Evolutionary conservation across 2,797 vertebrate species (phyloP).

Genomic region (Chelon labrosus): DNA sequence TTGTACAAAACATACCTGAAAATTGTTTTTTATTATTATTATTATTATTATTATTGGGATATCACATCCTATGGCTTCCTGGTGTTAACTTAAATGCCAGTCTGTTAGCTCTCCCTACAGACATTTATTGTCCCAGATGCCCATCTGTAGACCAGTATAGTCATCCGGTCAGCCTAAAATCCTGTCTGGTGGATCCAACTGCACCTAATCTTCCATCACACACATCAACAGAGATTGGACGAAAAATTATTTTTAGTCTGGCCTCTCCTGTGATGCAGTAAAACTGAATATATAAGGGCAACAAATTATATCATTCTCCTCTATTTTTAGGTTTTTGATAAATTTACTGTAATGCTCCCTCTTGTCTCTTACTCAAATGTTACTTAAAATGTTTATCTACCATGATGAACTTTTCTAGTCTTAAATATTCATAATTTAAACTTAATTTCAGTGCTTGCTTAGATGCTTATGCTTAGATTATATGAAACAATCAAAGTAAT

Average conservation of each 20-base stretch:
- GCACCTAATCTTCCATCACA: background rate
- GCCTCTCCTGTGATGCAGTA: constrained; percentile 12
- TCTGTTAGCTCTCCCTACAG: background rate
- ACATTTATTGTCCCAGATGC: constrained; percentile 9
- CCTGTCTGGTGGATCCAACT: background rate
- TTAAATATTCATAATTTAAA: background rate
- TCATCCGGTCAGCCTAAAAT: background rate
- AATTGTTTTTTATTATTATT: no score
- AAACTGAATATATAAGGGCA: constrained; percentile 29
- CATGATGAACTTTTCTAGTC: no score
- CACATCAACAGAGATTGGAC: constrained; percentile 17
- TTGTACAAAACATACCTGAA: no score
- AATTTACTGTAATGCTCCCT: constrained; percentile 19
- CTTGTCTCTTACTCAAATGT: background rate
- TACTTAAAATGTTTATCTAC: no score
- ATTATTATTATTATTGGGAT: no score
- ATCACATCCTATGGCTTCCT: no score
- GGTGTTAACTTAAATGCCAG: background rate
- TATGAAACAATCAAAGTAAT: background rate
- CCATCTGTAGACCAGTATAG: background rate
- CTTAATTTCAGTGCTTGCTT: no score
- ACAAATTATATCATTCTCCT: constrained; percentile 18
- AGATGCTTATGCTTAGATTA: background rate
- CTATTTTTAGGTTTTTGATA: constrained; percentile 45
- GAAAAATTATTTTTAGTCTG: constrained; percentile 15